Base-by-base conservation (phyloP, 2,797 vertebrate species). In the Bradypodion pumilum region DNA sequence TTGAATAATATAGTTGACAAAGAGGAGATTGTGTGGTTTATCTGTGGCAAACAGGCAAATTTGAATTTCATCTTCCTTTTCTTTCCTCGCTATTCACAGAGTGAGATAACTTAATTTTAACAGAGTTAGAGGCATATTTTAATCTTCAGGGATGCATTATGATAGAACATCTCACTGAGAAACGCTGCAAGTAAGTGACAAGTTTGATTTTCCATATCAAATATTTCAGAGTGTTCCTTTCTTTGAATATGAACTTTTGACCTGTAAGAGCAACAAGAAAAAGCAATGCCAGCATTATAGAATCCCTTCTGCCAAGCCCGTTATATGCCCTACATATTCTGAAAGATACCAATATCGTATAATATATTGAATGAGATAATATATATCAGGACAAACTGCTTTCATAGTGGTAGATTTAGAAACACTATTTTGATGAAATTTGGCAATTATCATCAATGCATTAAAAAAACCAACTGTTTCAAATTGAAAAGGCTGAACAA, bases 1-100 rank as follows among this genome's bases (percentile, higher is more conserved):
- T 32, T 1, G 68, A 59, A 75, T 86, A 66, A 73, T 85, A 44
- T 19, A 74, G 73, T n/a, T 87, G 90, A 89, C 85, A 90, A 1
- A 77, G 0, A 0, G 56, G 81, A 56, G 73, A 60, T 68, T n/a
- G 15, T 0, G 78, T 42, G 86, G 85, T 87, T 90, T 94, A 92
- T 91, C 92, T 89, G 23, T 80, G 82, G 63, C 0, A 1, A 90
- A 74, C 87, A 91, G 81, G 80, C 21, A 82, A 62, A 87, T 83
- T 8, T 78, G 78, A 49, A 82, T 85, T 87, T 19, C 3, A 63
- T 87, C 87, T 73, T 27, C 27, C 78, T n/a, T 29, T 62, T 0
- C 66, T 44, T 74, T 65, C 12, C 19, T 0, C 25, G 21, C 77
- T 60, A 21, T 1, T 74, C 80, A 78, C 10, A 52, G 35, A 60